Conservation (phyloP, 2,113 vertebrate genomes). For the Trichomycterus rosablanca region DNA sequence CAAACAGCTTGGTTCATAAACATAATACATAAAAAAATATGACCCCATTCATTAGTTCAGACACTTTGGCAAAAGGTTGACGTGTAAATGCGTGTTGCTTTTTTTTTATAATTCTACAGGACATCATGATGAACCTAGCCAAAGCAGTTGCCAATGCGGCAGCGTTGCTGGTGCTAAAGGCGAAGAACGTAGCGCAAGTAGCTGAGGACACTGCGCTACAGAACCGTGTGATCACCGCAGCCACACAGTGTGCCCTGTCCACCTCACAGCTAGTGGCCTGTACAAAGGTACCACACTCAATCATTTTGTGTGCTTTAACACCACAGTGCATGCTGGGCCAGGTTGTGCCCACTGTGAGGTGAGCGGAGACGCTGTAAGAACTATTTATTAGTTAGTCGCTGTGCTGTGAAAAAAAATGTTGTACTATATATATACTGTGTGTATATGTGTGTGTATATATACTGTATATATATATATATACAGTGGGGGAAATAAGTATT, state of each 20-base stretch:
- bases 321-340: not conserved
- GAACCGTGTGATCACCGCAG: slow-evolving; percentile 95
- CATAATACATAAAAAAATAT: too few species aligned
- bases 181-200: slow-evolving; percentile 96
- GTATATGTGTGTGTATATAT: too few species aligned
- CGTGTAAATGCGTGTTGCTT: not conserved
- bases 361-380: not conserved
- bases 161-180: slow-evolving; percentile 95
- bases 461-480: too few species aligned
- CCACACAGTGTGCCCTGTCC: slow-evolving; percentile 94
- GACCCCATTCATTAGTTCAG: too few species aligned
- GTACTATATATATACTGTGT: too few species aligned
- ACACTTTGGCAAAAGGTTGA: not conserved
- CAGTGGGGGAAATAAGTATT: too few species aligned
- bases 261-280: slow-evolving; percentile 98
- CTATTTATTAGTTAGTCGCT: too few species aligned
- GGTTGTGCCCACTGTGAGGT: not conserved
- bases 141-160: slow-evolving; percentile 98
- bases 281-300: slow-evolving; percentile 77
- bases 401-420: too few species aligned
- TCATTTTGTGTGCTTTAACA: slow-evolving; percentile 7
- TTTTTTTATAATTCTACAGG: slow-evolving; percentile 59
- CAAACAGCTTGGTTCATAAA: slow-evolving; percentile 2
- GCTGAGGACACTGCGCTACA: slow-evolving; percentile 88
- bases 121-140: slow-evolving; percentile 96